Conservation (phyloP, 2,888 invertebrate species). For the Andrena bicolor region DNA sequence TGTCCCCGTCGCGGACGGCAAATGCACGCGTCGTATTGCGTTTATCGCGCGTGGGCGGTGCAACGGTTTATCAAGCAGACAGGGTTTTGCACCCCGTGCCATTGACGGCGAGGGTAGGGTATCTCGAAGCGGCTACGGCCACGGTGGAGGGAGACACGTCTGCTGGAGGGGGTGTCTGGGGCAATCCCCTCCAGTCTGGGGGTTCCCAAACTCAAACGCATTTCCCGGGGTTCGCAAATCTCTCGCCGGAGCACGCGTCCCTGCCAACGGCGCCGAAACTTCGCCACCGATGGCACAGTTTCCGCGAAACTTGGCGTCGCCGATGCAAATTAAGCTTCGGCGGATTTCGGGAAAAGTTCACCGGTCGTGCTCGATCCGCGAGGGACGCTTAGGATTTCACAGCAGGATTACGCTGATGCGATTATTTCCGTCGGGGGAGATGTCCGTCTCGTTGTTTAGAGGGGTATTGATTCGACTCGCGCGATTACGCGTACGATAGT, state of each 20-base stretch:
- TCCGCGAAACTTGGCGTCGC: constrained; percentile 13
- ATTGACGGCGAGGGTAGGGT: constrained; percentile 71
- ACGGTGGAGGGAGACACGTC: constrained; percentile 77
- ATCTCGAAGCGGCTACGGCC: constrained; percentile 71
- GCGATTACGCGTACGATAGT: not conserved
- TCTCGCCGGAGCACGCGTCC: constrained; percentile 38
- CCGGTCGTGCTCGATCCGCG: not conserved
- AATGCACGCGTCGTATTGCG: constrained; percentile 59
- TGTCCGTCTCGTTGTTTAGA: not conserved
- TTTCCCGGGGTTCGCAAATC: constrained; percentile 83
- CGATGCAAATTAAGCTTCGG: not conserved
- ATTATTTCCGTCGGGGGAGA: not conserved
- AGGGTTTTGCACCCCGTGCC: constrained; percentile 76
- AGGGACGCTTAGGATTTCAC: not conserved
- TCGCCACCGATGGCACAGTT: constrained; percentile 53
- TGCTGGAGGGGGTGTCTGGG: constrained; percentile 85
- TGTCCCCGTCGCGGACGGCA: constrained; percentile 15
- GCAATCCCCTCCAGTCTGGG: constrained; percentile 84
- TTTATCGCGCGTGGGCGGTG: constrained; percentile 75
- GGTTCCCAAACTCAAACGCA: constrained; percentile 83
- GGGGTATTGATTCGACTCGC: not conserved
- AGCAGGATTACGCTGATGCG: not conserved
- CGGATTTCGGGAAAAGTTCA: not conserved
- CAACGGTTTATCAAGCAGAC: constrained; percentile 78
- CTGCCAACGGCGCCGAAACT: constrained; percentile 38